Conservation (phyloP, 2,113 vertebrate species). For the Suricata suricatta region DNA sequence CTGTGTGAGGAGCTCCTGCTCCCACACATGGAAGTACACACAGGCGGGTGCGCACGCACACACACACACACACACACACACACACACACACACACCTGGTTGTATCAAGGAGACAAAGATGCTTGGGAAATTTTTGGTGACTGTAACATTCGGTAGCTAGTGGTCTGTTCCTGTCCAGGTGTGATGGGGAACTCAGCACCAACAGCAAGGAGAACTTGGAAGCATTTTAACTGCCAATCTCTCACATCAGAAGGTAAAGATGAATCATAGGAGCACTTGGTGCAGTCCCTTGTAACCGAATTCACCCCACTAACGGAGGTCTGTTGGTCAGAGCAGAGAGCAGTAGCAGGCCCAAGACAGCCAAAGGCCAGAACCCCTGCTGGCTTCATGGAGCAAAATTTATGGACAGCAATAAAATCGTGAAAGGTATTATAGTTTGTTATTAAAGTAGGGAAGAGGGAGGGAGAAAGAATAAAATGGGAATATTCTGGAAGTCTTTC, state of each 20-base stretch:
- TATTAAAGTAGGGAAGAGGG: slow-evolving; percentile 6
- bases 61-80: not conserved
- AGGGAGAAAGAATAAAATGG: slow-evolving; percentile 28
- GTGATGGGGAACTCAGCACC: not conserved
- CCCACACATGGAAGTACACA: too few species aligned
- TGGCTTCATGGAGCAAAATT: not conserved
- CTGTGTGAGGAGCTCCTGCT: not conserved
- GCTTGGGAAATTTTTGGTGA: not conserved
- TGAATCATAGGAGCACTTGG: not conserved
- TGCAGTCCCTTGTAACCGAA: not conserved
- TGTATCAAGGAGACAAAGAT: not conserved
- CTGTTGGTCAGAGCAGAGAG: not conserved
- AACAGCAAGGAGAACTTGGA: not conserved
- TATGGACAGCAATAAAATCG: not conserved
- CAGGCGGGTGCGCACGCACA: too few species aligned
- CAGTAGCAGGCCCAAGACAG: not conserved
- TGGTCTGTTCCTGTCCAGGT: not conserved
- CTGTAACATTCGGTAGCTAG: not conserved
- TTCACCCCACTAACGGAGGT: not conserved
- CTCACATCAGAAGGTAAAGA: not conserved
- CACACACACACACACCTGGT: not conserved
- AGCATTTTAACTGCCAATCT: not conserved
- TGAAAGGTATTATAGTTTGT: not conserved
- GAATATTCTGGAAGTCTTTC: slow-evolving; percentile 66
- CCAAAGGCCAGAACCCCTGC: not conserved